Percentiles rank a stretch among this genome's conserved stretches.
phyloP scores from a whole-genome alignment of 2,888 invertebrate genomes.

The Apodemia hepburni region DNA sequence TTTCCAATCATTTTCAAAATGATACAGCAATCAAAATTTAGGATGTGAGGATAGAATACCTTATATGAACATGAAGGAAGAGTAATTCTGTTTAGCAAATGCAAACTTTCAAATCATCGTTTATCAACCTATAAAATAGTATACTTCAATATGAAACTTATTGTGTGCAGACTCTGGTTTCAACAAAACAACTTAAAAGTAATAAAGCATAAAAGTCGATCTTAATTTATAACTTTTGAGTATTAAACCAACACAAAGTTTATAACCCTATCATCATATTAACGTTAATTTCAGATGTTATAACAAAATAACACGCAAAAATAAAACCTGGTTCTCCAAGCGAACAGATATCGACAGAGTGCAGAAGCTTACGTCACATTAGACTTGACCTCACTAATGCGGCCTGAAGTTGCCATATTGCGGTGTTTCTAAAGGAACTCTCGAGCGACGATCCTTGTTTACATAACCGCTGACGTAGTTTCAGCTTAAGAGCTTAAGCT shows the following conservation, averaged over 20 bases:
- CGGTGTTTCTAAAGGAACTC: constrained; percentile 39
- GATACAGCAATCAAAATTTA: no score
- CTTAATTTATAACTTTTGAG: no score
- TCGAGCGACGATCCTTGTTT: constrained; percentile 35
- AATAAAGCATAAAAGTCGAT: neutral
- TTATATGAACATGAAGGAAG: no score
- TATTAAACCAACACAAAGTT: no score
- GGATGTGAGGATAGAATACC: no score
- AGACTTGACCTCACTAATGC: constrained; percentile 35
- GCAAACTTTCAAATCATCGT: no score
- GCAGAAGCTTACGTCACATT: constrained; percentile 37
- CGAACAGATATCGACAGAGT: constrained; percentile 21
- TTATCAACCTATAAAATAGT: no score
- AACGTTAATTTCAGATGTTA: neutral
- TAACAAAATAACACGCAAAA: constrained; percentile 12
- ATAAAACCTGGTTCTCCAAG: neutral
- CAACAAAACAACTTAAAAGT: neutral
- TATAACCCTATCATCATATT: neutral
- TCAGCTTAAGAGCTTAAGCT: neutral
- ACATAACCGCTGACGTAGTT: constrained; percentile 36
- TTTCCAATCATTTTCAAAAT: no score
- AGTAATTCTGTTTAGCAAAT: no score
- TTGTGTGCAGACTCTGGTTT: neutral
- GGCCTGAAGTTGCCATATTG: constrained; percentile 37
- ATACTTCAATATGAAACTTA: neutral